A percentile compares a stretch with the other conserved stretches of the same genome.
These are phyloP conservation scores for Ceuthmochares aereus DNA, from an alignment of 2,113 vertebrate genomes.

Conservation along the genomic window DNA sequence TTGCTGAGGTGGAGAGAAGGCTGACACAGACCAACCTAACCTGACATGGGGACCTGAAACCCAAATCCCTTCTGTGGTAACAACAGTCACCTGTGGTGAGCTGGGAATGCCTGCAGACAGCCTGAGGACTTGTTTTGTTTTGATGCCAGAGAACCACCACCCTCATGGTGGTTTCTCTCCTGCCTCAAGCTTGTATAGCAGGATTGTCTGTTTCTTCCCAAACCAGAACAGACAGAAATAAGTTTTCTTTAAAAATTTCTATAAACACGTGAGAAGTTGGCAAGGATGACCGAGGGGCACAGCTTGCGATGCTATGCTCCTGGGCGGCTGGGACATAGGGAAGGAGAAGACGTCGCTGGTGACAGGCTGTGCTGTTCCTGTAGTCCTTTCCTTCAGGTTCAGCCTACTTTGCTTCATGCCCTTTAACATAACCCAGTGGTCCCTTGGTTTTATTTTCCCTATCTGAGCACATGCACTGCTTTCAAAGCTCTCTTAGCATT, in stretches of 20 bases:
- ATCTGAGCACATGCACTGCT: not conserved
- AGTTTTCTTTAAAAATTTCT: not conserved
- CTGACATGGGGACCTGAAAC: not conserved
- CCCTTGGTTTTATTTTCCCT: not conserved
- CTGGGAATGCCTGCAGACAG: not conserved
- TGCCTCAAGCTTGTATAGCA: not conserved
- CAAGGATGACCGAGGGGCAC: not conserved
- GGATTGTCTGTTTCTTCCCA: not conserved
- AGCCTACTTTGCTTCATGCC: not conserved
- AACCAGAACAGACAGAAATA: not conserved
- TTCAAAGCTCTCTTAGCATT: not conserved
- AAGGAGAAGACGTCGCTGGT: not conserved
- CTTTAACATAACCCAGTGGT: not conserved
- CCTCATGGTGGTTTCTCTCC: accelerated
- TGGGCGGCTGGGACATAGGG: not conserved
- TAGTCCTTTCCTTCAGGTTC: accelerated
- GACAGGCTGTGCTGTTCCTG: not conserved
- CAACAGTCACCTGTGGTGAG: not conserved
- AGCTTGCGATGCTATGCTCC: accelerated
- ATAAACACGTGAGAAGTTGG: not conserved
- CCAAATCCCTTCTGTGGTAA: not conserved
- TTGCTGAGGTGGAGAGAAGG: not conserved
- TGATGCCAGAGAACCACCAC: not conserved
- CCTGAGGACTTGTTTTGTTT: not conserved
- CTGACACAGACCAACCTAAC: not conserved